Base-by-base conservation (phyloP, 1,140 invertebrate species). In the Neodiprion virginianus region DNA sequence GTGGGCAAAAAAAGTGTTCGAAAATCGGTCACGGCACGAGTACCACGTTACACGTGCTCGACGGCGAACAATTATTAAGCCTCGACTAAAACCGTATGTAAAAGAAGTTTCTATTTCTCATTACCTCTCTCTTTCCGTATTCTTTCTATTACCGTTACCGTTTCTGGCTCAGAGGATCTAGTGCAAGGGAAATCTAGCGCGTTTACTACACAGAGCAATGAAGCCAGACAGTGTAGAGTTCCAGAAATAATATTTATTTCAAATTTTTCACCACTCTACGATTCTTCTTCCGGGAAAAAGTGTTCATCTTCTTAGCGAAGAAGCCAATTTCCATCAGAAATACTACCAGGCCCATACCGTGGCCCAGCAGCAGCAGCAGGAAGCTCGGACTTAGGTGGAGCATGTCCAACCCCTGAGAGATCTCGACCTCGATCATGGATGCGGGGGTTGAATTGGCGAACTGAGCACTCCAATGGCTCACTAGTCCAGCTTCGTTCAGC, bases 401-500 rank as follows among this genome's bases (percentile, higher is more conserved):
- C 53, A 61, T 61, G 53, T 61, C 53, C 53, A 61, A 61, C 4
- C n/a, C 53, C 11, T 11, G 11, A 12, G 53, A 7, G 11, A 61
- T 17, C 11, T 61, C n/a, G 8, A 12, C 53, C 11, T 61, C 53
- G 53, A 17, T 17, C n/a, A 9, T 61, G n/a, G 8, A 9, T 12
- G 11, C 11, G 11, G 53, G 8, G n/a, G n/a, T 61, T 3, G 28
- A 40, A 61, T 61, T 61, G 11, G 53, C 53, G 53, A 14, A 61
- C 0, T 7, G 11, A 4, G 53, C 8, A 61, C 53, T 61, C 48
- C 82, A 79, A 67, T 76, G 76, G 1, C 78, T 66, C 4, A 84
- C 71, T 14, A 87, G 75, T 1, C 86, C 86, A n/a, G 7, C 71
- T 47, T 83, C 77, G 1, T 79, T 76, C 0, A 82, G 53, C 0